Base-by-base conservation (phyloP, 2,113 vertebrate genomes). In the Callocephalon fimbriatum region DNA sequence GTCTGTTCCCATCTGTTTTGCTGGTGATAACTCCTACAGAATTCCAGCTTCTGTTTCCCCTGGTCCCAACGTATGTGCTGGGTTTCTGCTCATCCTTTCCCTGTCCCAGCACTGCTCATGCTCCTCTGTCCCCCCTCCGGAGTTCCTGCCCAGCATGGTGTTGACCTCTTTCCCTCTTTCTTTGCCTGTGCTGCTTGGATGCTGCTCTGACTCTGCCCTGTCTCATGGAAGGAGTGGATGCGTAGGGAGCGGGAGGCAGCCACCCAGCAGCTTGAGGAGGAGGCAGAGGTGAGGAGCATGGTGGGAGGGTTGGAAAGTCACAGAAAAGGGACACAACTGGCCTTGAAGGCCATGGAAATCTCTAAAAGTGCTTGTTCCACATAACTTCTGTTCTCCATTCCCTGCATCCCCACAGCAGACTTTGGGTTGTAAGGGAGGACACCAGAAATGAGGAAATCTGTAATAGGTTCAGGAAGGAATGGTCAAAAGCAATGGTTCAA, bases 171-270 rank as follows among this genome's bases (percentile, higher is more conserved):
- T 93, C 47, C 67, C 68, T 96, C 87, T 96, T 79, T 96, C 82
- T 96, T 83, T 95, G 59, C 83, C 76, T 75, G 67, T 22, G 40
- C 70, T 91, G 72, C 95, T 89, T 59, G 91, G 91, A 93, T 40
- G 65, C 84, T 89, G 68, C 65, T 62, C 93, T 94, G 96, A n/a
- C 85, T 92, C 88, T 94, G 74, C 81, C 44, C 91, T 95, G 89
- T 88, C 72, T 62, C 35, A 1, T 29, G 98, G 98, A 99, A 99
- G 99, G 98, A 99, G 98, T 97, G 95, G 91, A 98, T 99, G 98
- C 98, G 98, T 71, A 98, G 99, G 98, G 99, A 99, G 96, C 98
- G 97, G 66, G 99, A 99, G 97, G 98, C 98, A 97, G 98, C 98
- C 95, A 98, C 98, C 17, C 98, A 98, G 92, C 98, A 98, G 90